Evolutionary conservation across 2,888 invertebrate species (phyloP), one percentile per base, ranked within the genome.

Genomic region (Hyposoter didymator): DNA sequence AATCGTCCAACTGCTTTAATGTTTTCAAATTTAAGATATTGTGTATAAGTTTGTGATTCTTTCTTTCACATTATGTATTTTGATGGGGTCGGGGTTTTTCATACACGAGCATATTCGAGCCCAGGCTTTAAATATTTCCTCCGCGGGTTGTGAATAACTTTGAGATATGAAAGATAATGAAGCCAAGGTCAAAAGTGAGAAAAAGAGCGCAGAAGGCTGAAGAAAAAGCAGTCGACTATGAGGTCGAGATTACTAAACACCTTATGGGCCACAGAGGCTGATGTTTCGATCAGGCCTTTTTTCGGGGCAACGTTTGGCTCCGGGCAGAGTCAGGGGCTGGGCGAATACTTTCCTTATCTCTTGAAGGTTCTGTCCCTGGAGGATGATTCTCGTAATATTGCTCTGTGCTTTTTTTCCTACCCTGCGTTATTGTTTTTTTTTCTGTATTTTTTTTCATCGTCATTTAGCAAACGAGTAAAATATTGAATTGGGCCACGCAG

Each of bases 291-390:
- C 14, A 72, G 49, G 19, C 35, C 2, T 52, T 72, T 52, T 72
- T 52, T 72, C 2, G 12, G 12, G 72, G 12, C 49, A 49, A 12
- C 52, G 10, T 49, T 72, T 28, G 14, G 59, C 59, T 59, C 12
- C 14, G 28, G 28, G 59, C 59, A 49, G 19, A 49, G 4, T 35
- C 49, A 17, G 32, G 43, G 39, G 14, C 69, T 28, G 32, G 14
- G 32, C 8, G 14, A 72, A 72, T 49, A 72, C 49, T 52, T 52
- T 72, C 32, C 72, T 72, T 52, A 72, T 52, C 72, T 52, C 12
- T 28, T 39, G 35, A 52, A 32, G 52, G 19, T 39, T 49, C n/a
- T 35, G 52, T 49, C 72, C 72, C 52, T 72, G 17, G 32, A 35
- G 72, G 52, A 72, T 52, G 17, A 17, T 52, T 28, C 45, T 45